Evolutionary conservation across 2,888 invertebrate genomes (phyloP), one percentile per base, ranked within the genome.

Genomic region (Andrena bucephala): DNA sequence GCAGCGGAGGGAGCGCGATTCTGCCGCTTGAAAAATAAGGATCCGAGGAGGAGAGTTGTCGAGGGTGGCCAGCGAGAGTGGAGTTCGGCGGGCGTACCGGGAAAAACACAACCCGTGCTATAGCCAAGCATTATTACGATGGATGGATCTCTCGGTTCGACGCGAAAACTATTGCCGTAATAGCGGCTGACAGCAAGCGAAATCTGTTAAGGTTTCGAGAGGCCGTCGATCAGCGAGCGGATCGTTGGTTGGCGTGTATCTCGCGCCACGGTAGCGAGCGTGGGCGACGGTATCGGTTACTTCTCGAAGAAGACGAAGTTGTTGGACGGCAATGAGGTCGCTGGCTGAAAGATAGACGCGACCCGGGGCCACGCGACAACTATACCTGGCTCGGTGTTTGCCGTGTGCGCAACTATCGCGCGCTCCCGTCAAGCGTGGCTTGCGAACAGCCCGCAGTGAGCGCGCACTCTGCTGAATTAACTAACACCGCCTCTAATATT

Each of bases 281-380:
- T 20, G 20, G 54, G 36, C 57, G 31, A 33, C 57, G 42, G 62
- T 60, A 63, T 36, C 73, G 24, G n/a, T 24, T 20, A 54, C 42
- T 24, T 48, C 62, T 68, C 60, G 70, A 71, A 72, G 73, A 81
- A 77, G 77, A 77, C 60, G 63, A 73, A 82, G 54, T 71, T 52
- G 75, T 16, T 48, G 62, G 67, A 65, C 63, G 63, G 57, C 50
- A 10, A 77, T 62, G 76, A 67, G 85, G 84, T 88, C 87, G 87
- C 83, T 81, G 88, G 86, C 85, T 84, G 86, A 83, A 85, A 85
- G 88, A 83, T 75, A 85, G 82, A 86, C 87, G 77, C 83, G 62
- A 42, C 81, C 86, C 73, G 79, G 63, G 87, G 89, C 85, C 85
- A 86, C 86, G 85, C 85, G 87, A 87, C 86, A 83, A 81, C 79